Percentiles rank a stretch among this genome's conserved stretches.
phyloP scores from a whole-genome alignment of 2,797 vertebrate species.

The Otolemur crassicaudatus region DNA sequence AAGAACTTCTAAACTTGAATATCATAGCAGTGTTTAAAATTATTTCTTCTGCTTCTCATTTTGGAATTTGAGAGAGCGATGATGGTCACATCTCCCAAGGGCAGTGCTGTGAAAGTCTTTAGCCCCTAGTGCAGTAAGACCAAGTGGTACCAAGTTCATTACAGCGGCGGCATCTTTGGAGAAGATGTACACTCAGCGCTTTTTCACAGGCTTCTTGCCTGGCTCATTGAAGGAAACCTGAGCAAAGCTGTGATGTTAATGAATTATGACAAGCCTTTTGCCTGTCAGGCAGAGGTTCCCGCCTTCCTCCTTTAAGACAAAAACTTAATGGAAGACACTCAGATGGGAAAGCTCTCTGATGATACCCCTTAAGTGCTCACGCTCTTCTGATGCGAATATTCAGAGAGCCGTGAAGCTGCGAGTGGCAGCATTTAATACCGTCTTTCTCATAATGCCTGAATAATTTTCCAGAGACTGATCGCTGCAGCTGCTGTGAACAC shows the following conservation, averaged over 20 bases:
- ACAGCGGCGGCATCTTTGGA: constrained; percentile 71
- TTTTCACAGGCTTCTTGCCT: constrained; percentile 78
- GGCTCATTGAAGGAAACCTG: constrained; percentile 85
- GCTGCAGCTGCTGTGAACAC: constrained; percentile 78
- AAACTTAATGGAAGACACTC: constrained; percentile 89
- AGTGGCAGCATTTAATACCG: constrained; percentile 87
- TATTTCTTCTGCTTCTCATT: neutral
- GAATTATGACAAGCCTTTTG: constrained; percentile 89
- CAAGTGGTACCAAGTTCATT: constrained; percentile 69
- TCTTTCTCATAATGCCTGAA: constrained; percentile 86
- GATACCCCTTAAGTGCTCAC: constrained; percentile 87
- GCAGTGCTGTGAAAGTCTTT: neutral
- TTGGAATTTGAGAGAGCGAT: neutral
- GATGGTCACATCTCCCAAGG: neutral
- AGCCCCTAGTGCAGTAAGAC: constrained; percentile 56
- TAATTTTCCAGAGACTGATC: constrained; percentile 87
- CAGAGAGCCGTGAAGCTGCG: constrained; percentile 87
- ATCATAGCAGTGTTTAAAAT: neutral
- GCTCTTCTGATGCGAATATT: constrained; percentile 78
- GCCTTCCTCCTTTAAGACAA: constrained; percentile 86
- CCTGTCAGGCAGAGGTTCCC: constrained; percentile 86
- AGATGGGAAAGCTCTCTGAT: constrained; percentile 82
- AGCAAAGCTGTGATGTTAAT: constrained; percentile 88
- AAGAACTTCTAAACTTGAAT: neutral
- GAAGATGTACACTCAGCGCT: constrained; percentile 83